These are phyloP conservation scores for Mesocricetus auratus DNA, from an alignment of 2,113 vertebrate genomes.

Conservation along the genomic window DNA sequence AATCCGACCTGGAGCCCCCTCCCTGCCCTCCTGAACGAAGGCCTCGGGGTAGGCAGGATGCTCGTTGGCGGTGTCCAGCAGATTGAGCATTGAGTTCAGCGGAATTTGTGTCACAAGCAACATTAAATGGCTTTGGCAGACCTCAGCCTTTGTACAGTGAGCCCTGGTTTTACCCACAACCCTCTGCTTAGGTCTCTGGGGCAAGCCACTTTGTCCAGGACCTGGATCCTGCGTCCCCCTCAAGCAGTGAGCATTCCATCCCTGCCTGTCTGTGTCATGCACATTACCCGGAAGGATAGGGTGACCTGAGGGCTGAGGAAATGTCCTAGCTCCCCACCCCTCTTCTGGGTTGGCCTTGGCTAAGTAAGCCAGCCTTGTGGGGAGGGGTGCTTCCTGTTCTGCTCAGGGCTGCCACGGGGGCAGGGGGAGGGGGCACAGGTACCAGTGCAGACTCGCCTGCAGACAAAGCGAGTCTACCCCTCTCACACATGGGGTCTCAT, in stretches of 20 bases:
- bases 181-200: accelerated
- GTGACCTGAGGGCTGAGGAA: not conserved
- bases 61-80: not conserved
- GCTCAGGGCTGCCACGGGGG: not conserved
- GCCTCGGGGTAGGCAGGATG: not conserved
- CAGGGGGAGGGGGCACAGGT: too few relatives aligned
- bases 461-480: not conserved
- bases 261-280: accelerated
- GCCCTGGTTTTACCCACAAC: not conserved
- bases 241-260: accelerated
- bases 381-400: not conserved
- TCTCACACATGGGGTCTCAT: accelerated
- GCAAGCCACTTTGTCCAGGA: not conserved
- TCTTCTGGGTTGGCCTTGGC: not conserved
- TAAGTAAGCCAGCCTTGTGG: accelerated
- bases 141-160: not conserved
- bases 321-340: accelerated
- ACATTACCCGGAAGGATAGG: not conserved
- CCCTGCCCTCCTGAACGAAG: accelerated
- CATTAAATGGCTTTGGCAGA: not conserved
- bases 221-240: not conserved
- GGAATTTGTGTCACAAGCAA: not conserved
- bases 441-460: not conserved
- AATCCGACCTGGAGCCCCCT: accelerated
- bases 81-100: not conserved